These are phyloP conservation scores for Lithophane socia DNA, from an alignment of 2,888 invertebrate species.

Conservation along the genomic window DNA sequence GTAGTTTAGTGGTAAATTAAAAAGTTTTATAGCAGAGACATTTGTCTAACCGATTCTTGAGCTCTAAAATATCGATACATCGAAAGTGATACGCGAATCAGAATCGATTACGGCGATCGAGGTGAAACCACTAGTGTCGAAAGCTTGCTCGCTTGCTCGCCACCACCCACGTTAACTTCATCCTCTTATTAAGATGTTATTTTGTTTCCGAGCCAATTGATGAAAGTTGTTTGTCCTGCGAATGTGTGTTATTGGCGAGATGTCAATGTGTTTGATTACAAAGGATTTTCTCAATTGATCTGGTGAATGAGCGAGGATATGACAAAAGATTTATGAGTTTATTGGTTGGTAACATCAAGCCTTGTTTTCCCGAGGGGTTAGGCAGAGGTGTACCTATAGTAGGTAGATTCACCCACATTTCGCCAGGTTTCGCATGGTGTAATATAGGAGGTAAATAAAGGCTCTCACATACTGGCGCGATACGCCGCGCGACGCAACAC, in stretches of 20 bases:
- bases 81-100: conserved; percentile 76
- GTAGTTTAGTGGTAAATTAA: too few species aligned
- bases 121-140: conserved; percentile 73
- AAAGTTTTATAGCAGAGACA: too few species aligned
- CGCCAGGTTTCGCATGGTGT: too few species aligned
- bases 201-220: conserved; percentile 60
- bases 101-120: conserved; percentile 76
- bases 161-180: conserved; percentile 74
- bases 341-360: not conserved
- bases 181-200: conserved; percentile 80
- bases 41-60: not conserved
- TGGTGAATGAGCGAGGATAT: not conserved
- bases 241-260: conserved; percentile 38
- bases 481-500: too few species aligned
- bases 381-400: too few species aligned
- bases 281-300: not conserved
- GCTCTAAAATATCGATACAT: conserved; percentile 60
- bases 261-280: conserved; percentile 11
- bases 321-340: not conserved
- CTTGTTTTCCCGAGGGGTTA: too few species aligned
- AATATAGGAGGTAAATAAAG: too few species aligned
- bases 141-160: conserved; percentile 69
- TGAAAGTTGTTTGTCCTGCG: conserved; percentile 69
- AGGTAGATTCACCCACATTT: too few species aligned
- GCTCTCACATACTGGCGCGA: too few species aligned